phyloP scores from a whole-genome alignment of 2,888 invertebrate species.

The Nycteola revayana region DNA sequence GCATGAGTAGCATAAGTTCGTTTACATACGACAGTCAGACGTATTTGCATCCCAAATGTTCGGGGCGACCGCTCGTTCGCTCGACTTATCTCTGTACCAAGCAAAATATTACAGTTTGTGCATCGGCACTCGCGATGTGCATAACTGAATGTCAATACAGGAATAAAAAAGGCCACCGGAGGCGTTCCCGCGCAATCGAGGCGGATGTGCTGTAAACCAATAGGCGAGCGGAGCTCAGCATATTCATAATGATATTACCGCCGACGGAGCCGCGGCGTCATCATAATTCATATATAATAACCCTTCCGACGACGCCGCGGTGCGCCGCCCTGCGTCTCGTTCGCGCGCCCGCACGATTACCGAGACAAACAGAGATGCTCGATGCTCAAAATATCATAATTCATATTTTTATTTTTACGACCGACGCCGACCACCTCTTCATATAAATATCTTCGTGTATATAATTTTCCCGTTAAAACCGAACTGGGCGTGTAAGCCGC shows the following conservation, averaged over 20 bases:
- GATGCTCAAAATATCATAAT: conserved; percentile 72
- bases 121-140: conserved; percentile 76
- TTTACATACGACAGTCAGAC: conserved; percentile 79
- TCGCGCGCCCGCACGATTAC: conserved; percentile 44
- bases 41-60: conserved; percentile 81
- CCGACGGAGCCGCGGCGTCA: conserved; percentile 74
- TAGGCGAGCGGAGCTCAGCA: conserved; percentile 73
- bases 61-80: conserved; percentile 65
- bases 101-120: conserved; percentile 81
- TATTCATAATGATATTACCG: conserved; percentile 83
- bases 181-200: conserved; percentile 76
- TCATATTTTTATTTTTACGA: conserved; percentile 77
- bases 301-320: conserved; percentile 73
- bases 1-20: conserved; percentile 79
- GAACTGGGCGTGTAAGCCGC: conserved; percentile 25
- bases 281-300: conserved; percentile 83
- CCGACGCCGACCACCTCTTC: conserved; percentile 33
- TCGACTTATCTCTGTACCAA: conserved; percentile 70
- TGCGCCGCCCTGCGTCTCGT: conserved; percentile 69
- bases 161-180: conserved; percentile 77
- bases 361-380: conserved; percentile 64
- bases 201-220: conserved; percentile 78
- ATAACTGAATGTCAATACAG: conserved; percentile 81
- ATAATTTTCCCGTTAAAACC: conserved; percentile 55
- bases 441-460: conserved; percentile 43